phyloP scores from a whole-genome alignment of 2,888 invertebrate species.

The Drosophila quinaria region DNA sequence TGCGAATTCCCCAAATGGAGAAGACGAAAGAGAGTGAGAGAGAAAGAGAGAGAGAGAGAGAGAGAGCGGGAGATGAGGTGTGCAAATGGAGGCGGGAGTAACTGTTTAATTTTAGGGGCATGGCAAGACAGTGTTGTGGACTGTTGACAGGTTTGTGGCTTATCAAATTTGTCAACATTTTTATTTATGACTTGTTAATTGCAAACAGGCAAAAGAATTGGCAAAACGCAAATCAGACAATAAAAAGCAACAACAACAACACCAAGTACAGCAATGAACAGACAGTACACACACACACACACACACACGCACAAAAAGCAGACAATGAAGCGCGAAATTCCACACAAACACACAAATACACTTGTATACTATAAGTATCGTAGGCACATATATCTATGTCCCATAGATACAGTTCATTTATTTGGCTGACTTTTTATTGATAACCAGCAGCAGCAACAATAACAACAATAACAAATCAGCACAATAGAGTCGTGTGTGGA shows the following conservation, averaged over 20 bases:
- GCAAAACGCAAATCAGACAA: conserved; percentile 69
- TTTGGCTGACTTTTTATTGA: conserved; percentile 59
- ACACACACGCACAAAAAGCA: conserved; percentile 54
- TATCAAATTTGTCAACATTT: conserved; percentile 75
- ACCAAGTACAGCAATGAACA: conserved; percentile 31
- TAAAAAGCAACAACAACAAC: conserved; percentile 27
- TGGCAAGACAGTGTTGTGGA: conserved; percentile 17
- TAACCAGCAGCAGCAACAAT: conserved; percentile 43
- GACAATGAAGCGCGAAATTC: conserved; percentile 75
- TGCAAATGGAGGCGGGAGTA: background rate
- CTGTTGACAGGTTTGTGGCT: conserved; percentile 57
- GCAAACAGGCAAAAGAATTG: conserved; percentile 74
- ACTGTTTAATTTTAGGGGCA: conserved; percentile 14
- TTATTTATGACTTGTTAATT: conserved; percentile 82
- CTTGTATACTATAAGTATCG: conserved; percentile 1
- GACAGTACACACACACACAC: conserved; percentile 30
- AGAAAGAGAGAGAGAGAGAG: background rate
- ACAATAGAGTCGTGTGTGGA: conserved; percentile 54
- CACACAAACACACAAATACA: conserved; percentile 42
- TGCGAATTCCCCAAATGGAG: conserved; percentile 36
- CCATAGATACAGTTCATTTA: conserved; percentile 64
- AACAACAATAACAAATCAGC: conserved; percentile 29
- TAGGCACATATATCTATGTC: conserved; percentile 24
- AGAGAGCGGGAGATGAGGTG: conserved; percentile 1
- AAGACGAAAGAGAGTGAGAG: background rate